phyloP scores from a whole-genome alignment of 30 jellyfish, hydroid and myxozoan genomes.

The Hydractinia symbiolongicarpus region DNA sequence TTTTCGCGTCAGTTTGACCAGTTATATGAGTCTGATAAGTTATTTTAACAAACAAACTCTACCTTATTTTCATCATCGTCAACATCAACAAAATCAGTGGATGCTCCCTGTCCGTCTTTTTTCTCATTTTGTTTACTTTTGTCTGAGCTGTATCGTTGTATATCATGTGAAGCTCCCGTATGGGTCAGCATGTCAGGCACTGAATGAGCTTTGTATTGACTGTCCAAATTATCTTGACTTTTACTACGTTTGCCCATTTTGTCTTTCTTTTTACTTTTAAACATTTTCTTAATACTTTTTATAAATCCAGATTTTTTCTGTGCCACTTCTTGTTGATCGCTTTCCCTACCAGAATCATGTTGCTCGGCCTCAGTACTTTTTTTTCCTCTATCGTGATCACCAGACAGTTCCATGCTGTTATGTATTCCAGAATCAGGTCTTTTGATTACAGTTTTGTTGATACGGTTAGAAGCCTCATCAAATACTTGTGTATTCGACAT shows the following conservation, averaged over 20 bases:
- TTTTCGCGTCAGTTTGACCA: too few species aligned
- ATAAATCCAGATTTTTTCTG: slow-evolving; percentile 14
- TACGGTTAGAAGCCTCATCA: slow-evolving; percentile 24
- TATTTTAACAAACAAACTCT: too few species aligned
- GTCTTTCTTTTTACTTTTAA: slow-evolving; percentile 9
- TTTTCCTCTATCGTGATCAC: not conserved
- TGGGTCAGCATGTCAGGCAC: not conserved
- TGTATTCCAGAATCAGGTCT: slow-evolving; percentile 19
- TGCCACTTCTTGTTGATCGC: not conserved
- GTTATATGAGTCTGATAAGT: too few species aligned
- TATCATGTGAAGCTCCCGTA: not conserved
- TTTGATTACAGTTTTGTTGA: slow-evolving; percentile 4
- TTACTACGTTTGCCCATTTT: not conserved
- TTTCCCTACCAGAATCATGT: slow-evolving; percentile 10
- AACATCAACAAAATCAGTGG: too few species aligned
- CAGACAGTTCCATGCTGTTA: not conserved
- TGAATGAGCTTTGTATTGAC: not conserved
- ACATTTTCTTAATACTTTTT: slow-evolving; percentile 14
- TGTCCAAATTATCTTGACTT: not conserved
- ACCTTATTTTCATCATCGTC: too few species aligned
- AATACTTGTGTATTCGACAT: slow-evolving; percentile 31
- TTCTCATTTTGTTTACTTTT: too few species aligned
- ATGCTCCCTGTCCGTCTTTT: too few species aligned
- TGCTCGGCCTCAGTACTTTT: not conserved
- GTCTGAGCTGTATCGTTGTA: too few species aligned